These are phyloP conservation scores for Cyprinus carpio DNA, from an alignment of 2,113 vertebrate genomes.

Conservation along the genomic window DNA sequence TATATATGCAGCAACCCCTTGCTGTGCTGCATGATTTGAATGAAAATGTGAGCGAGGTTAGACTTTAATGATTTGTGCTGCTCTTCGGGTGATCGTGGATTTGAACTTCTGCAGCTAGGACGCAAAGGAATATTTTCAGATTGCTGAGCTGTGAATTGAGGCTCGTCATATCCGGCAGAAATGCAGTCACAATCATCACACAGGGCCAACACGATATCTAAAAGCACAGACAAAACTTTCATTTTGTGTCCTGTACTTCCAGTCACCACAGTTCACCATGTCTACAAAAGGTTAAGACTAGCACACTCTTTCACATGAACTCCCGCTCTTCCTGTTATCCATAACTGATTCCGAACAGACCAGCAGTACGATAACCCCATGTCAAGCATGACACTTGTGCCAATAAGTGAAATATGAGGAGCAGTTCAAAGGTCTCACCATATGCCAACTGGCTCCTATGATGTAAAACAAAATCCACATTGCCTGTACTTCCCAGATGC, in stretches of 20 bases:
- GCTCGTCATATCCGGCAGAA: neutral
- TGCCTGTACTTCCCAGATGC: constrained; percentile 32
- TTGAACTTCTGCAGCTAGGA: neutral
- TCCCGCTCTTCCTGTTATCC: neutral
- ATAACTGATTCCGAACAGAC: neutral
- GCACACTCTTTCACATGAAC: neutral
- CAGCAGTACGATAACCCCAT: neutral
- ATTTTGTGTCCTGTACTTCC: neutral
- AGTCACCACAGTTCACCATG: neutral
- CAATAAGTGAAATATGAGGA: constrained; percentile 51
- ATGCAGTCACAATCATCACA: neutral
- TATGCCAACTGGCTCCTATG: constrained; percentile 53
- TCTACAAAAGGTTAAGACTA: neutral
- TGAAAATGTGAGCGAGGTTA: neutral
- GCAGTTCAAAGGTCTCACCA: constrained; percentile 53
- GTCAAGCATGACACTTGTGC: neutral
- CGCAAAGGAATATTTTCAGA: neutral
- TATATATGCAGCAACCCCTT: constrained; percentile 51
- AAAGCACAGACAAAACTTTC: neutral
- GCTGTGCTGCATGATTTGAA: neutral
- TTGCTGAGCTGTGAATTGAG: neutral
- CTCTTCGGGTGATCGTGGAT: neutral
- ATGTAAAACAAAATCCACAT: constrained; percentile 25
- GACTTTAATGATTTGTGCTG: neutral
- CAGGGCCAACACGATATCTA: neutral